Evolutionary conservation across 2,113 vertebrate species (phyloP).

Genomic region (Ornithorhynchus anatinus): DNA sequence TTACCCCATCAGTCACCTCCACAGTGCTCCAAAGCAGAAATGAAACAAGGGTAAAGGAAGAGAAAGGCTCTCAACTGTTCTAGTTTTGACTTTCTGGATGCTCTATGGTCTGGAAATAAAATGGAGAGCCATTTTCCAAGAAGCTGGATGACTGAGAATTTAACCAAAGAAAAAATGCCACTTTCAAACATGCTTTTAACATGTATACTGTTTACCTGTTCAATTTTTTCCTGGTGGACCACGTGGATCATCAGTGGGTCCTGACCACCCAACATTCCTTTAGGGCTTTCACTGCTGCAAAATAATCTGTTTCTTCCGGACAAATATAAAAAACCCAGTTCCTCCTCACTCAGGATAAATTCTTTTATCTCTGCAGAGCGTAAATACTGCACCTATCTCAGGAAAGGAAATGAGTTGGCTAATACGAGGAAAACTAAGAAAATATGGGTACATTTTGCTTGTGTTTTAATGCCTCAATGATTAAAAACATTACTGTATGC

Average conservation of each 20-base stretch:
- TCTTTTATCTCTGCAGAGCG: slow-evolving; percentile 23
- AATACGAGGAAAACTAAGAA: slow-evolving; percentile 47
- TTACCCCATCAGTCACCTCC: no score
- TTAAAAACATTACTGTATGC: slow-evolving; percentile 55
- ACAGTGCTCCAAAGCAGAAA: no score
- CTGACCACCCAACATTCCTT: slow-evolving; percentile 36
- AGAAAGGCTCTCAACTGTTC: not conserved
- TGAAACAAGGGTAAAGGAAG: not conserved
- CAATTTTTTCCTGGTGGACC: slow-evolving; percentile 37
- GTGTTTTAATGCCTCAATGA: slow-evolving; percentile 37
- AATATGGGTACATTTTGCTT: slow-evolving; percentile 12
- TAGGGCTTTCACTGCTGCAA: slow-evolving; percentile 19
- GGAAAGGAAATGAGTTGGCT: slow-evolving; percentile 44
- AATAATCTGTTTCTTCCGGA: slow-evolving; percentile 38
- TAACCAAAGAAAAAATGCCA: slow-evolving; percentile 14
- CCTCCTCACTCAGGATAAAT: slow-evolving; percentile 38
- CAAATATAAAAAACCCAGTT: slow-evolving; percentile 43
- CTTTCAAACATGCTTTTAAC: slow-evolving; percentile 20
- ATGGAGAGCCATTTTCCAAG: not conserved
- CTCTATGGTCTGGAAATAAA: not conserved
- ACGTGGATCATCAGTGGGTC: slow-evolving; percentile 49
- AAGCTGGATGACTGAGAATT: slow-evolving; percentile 27
- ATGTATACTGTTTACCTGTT: slow-evolving; percentile 39
- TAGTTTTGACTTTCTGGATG: not conserved
- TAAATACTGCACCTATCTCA: slow-evolving; percentile 53